Conservation (phyloP, 53 echinoderm and acorn worm genomes). For the Paracentrotus lividus region DNA sequence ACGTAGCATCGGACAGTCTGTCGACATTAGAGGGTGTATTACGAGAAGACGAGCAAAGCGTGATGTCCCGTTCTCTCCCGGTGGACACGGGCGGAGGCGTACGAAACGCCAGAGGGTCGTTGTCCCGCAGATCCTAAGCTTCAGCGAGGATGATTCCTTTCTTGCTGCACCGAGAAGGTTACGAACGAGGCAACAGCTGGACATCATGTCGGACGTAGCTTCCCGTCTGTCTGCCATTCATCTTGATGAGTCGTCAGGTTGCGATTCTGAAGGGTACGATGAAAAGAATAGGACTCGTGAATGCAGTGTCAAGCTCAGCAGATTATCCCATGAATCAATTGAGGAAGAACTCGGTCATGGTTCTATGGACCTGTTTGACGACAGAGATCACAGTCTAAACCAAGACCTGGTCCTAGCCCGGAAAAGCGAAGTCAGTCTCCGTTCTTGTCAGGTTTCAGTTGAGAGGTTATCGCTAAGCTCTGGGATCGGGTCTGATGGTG, state of each 20-base stretch:
- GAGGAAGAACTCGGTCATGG: constrained; percentile 26
- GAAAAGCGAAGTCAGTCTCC: not conserved
- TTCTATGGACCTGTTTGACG: constrained; percentile 55
- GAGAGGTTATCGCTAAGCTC: not conserved
- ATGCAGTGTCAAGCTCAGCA: constrained; percentile 6
- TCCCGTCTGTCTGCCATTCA: constrained; percentile 53
- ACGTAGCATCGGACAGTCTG: not conserved
- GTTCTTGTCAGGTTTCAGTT: constrained; percentile 21
- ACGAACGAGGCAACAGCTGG: constrained; percentile 17
- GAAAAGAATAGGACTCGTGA: constrained; percentile 13
- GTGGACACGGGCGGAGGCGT: not conserved
- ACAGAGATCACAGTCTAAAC: not conserved
- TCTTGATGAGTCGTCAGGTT: not conserved
- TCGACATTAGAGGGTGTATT: not conserved
- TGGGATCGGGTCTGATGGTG: not conserved
- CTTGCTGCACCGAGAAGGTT: constrained; percentile 7
- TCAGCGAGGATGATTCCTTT: constrained; percentile 44
- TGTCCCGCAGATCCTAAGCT: not conserved
- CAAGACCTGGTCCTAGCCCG: not conserved
- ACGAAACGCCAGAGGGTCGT: constrained; percentile 16
- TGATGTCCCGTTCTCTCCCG: constrained; percentile 5
- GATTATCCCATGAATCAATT: not conserved
- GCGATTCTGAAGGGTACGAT: not conserved
- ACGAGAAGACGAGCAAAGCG: constrained; percentile 40
- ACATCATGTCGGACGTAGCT: not conserved